Evolutionary conservation across 2,888 invertebrate genomes (phyloP), one percentile per base, ranked within the genome.

Genomic region (Acleris cristana): DNA sequence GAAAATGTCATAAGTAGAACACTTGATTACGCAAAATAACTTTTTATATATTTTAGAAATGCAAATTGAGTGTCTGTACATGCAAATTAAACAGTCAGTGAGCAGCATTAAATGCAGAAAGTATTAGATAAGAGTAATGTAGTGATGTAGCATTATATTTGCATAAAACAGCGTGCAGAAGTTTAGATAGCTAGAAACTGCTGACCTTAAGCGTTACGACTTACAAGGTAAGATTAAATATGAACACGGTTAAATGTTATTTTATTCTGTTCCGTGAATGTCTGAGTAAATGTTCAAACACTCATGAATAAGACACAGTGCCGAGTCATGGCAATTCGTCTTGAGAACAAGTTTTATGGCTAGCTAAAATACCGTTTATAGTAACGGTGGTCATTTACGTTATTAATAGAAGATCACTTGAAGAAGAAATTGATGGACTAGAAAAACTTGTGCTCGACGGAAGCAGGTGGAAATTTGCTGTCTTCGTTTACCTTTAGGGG

Each of bases 161-260:
- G 66, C 56, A 62, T 66, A 66, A 66, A 66, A 66, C 51, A 66
- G 61, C 61, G 45, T n/a, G 61, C 48, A 54, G 56, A 57, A 62
- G 34, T 34, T 45, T 57, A 16, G 45, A 60, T 62, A 26, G 16
- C 44, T 30, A 51, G 40, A 48, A 65, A 60, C 56, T 51, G 61
- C 61, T 62, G 61, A 61, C 66, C 61, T 61, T 61, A 51, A 60
- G 52, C 52, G n/a, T 62, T 34, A 52, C 61, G 34, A 62, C 7
- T 62, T 48, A 52, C 61, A 52, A 66, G 60, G 54, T 55, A 21
- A 54, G 51, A 65, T 34, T 45, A 56, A 23, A 45, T 62, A 26
- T 57, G 66, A 66, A 62, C n/a, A 60, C 26, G 23, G 21, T 51
- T 30, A 51, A 23, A 56, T 55, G 30, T 52, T 51, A 66, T 66